Percentiles rank a stretch among this genome's conserved stretches.
Evolutionary conservation across 2,113 vertebrate genomes (phyloP).

Genomic region (Sinocyclocheilus anshuiensis): DNA sequence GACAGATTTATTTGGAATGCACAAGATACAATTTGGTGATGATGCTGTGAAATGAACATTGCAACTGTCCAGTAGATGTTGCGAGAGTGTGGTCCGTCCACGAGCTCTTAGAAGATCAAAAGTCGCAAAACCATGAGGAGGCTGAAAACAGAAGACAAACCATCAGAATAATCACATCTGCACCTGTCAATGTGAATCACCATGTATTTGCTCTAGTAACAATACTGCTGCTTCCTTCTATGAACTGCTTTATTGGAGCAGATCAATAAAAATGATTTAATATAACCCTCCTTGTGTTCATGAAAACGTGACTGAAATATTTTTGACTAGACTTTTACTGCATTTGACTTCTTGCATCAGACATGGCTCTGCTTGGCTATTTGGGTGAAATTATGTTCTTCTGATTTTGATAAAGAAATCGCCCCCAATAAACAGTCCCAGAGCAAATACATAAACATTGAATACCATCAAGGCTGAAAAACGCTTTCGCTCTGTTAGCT

Average conservation of each 20-base stretch:
- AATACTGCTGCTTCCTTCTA: background rate
- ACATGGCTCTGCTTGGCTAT: too few species aligned
- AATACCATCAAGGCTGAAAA: background rate
- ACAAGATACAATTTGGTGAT: background rate
- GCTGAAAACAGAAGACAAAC: conserved; percentile 71
- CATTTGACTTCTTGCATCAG: background rate
- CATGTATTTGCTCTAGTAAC: background rate
- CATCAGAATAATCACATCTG: background rate
- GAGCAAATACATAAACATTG: background rate
- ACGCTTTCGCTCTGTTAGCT: too few species aligned
- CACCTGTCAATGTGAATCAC: background rate
- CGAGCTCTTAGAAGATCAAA: conserved; percentile 66
- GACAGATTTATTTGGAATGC: conserved; percentile 53
- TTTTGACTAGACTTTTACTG: too few species aligned
- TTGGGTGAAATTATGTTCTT: too few species aligned
- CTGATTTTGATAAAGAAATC: too few species aligned
- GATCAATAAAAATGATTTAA: background rate
- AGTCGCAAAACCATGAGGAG: conserved; percentile 89
- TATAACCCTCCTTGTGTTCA: background rate
- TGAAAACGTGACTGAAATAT: background rate
- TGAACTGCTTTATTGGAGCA: too few species aligned
- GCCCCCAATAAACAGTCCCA: background rate
- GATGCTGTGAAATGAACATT: background rate
- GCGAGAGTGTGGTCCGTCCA: background rate
- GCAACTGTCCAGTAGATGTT: background rate